These are phyloP conservation scores for Atherinomorus stipes DNA, from an alignment of 2,113 vertebrate genomes.

Conservation along the genomic window DNA sequence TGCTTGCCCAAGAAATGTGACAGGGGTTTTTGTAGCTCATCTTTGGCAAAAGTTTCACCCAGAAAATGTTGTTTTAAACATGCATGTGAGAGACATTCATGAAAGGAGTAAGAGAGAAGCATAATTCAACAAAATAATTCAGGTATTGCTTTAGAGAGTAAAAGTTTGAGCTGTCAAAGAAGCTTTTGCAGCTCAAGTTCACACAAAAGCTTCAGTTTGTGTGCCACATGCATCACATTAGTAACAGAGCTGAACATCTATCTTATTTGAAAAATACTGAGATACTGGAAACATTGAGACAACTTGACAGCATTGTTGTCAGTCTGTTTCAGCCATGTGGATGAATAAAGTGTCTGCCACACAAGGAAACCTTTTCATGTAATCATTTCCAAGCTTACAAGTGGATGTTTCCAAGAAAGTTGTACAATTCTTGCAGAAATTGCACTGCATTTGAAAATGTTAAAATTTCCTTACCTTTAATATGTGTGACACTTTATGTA, in stretches of 20 bases:
- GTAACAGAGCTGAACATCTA: background rate
- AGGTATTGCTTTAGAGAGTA: slow-evolving; percentile 22
- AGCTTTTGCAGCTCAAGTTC: slow-evolving; percentile 24
- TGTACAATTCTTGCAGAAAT: background rate
- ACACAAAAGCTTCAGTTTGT: background rate
- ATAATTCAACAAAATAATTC: background rate
- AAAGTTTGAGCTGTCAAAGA: slow-evolving; percentile 32
- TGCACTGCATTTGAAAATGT: background rate
- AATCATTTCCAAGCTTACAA: background rate
- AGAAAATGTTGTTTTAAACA: background rate
- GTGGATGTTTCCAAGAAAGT: background rate
- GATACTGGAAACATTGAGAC: background rate
- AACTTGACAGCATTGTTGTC: background rate
- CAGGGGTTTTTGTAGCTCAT: slow-evolving; percentile 24
- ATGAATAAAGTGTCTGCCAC: background rate
- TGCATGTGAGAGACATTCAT: background rate
- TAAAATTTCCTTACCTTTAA: background rate
- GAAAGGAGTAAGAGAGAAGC: background rate
- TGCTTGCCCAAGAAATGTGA: slow-evolving; percentile 48
- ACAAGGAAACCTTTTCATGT: background rate
- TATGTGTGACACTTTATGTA: background rate
- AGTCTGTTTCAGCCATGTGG: background rate
- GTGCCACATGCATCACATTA: background rate
- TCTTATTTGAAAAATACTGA: background rate
- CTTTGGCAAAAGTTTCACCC: slow-evolving; percentile 46